phyloP scores from a whole-genome alignment of 2,797 vertebrate genomes.

The Epinephelus coioides region DNA sequence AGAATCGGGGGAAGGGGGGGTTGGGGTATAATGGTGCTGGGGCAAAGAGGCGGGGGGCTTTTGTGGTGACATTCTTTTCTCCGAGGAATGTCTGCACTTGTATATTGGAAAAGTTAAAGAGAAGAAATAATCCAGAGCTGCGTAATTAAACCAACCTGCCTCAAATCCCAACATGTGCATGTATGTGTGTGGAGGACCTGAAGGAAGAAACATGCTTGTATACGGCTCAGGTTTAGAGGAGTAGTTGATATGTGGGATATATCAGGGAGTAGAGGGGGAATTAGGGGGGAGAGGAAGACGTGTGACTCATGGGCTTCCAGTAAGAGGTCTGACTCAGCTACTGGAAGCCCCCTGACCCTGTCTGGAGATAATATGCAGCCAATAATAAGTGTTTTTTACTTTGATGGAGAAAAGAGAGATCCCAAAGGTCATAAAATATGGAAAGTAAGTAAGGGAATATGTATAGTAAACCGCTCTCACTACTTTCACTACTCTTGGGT shows the following conservation, averaged over 20 bases:
- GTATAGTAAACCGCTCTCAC: not conserved
- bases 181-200: not conserved
- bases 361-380: slow-evolving; percentile 59
- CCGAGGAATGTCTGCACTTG: slow-evolving; percentile 39
- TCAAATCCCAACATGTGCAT: slow-evolving; percentile 7
- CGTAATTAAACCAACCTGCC: not conserved
- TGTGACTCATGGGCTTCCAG: slow-evolving; percentile 86
- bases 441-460: not conserved
- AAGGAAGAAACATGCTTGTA: not conserved
- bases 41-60: slow-evolving; percentile 39
- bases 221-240: slow-evolving; percentile 22
- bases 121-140: slow-evolving; percentile 1
- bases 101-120: not conserved
- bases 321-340: slow-evolving; percentile 82
- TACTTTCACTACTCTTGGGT: not conserved
- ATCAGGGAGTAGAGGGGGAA: slow-evolving; percentile 19
- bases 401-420: slow-evolving; percentile 26
- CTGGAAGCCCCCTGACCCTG: slow-evolving; percentile 80
- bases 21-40: slow-evolving; percentile 46
- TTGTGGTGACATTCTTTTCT: slow-evolving; percentile 64
- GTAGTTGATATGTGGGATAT: slow-evolving; percentile 31
- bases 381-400: slow-evolving; percentile 59
- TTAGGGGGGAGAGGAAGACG: slow-evolving; percentile 41
- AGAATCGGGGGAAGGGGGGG: slow-evolving; percentile 45
- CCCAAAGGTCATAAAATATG: slow-evolving; percentile 16